phyloP scores from a whole-genome alignment of 2,888 invertebrate genomes.

The Drosophila setosimentum region DNA sequence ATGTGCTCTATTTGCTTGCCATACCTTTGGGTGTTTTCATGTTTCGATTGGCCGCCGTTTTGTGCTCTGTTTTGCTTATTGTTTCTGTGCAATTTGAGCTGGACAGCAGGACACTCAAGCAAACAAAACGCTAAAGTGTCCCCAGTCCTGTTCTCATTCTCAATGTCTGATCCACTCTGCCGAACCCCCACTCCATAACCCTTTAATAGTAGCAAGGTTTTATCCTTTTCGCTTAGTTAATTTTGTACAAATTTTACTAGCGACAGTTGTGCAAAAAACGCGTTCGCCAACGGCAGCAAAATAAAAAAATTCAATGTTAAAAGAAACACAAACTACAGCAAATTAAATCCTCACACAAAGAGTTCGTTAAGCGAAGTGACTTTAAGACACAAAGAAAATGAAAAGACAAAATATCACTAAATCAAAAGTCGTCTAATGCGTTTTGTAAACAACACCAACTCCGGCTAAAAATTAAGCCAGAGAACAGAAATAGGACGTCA shows the following conservation, averaged over 20 bases:
- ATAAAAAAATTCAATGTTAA: constrained; percentile 20
- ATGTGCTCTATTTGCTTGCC: constrained; percentile 77
- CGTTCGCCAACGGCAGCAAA: constrained; percentile 70
- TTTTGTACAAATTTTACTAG: constrained; percentile 56
- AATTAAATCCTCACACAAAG: constrained; percentile 14
- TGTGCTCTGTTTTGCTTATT: constrained; percentile 62
- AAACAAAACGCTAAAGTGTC: constrained; percentile 44
- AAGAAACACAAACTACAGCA: constrained; percentile 9
- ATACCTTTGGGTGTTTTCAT: constrained; percentile 52
- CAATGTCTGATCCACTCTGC: neutral
- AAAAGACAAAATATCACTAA: constrained; percentile 14
- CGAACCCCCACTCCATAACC: neutral
- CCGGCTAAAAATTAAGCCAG: constrained; percentile 55
- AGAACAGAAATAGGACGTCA: constrained; percentile 19
- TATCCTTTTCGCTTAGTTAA: constrained; percentile 61
- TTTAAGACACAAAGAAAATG: constrained; percentile 5
- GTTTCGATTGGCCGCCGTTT: constrained; percentile 47
- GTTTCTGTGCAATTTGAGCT: constrained; percentile 76
- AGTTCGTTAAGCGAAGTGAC: constrained; percentile 30
- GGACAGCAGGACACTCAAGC: constrained; percentile 66
- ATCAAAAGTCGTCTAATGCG: constrained; percentile 63
- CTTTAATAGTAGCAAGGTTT: constrained; percentile 20
- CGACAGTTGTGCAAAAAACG: constrained; percentile 75
- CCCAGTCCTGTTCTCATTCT: constrained; percentile 4
- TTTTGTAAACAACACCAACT: constrained; percentile 70